phyloP scores from a whole-genome alignment of 2,113 vertebrate species.

The Pelecanoides urinatrix region DNA sequence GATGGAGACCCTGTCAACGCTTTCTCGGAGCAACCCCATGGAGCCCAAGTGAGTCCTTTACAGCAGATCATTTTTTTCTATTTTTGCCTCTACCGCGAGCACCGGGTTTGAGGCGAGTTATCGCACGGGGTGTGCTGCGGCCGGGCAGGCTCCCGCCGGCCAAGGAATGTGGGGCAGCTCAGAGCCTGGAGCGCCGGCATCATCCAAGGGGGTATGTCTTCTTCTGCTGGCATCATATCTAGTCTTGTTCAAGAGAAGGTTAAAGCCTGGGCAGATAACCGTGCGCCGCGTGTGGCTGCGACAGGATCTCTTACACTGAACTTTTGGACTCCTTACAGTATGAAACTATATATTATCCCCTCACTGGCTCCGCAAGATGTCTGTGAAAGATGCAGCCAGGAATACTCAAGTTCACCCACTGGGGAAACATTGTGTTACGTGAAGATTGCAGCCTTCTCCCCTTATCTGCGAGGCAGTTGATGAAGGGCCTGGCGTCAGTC shows the following conservation, averaged over 20 bases:
- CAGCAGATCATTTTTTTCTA: not conserved
- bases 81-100: accelerated
- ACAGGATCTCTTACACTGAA: not conserved
- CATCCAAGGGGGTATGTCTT: not conserved
- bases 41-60: not conserved
- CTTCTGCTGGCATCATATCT: not conserved
- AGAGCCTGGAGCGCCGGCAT: not conserved
- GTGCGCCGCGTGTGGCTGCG: not conserved
- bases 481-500: conserved; percentile 84
- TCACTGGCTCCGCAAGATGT: not conserved
- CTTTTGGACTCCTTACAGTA: not conserved
- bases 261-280: not conserved
- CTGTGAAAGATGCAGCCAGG: conserved; percentile 48
- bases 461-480: conserved; percentile 77
- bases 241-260: not conserved
- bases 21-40: not conserved
- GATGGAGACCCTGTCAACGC: not conserved
- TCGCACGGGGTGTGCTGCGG: accelerated
- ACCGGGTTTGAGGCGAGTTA: not conserved
- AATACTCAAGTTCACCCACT: conserved; percentile 49
- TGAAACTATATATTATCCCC: not conserved
- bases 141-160: not conserved
- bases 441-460: conserved; percentile 55
- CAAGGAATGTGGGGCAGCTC: not conserved
- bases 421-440: conserved; percentile 6